These are phyloP conservation scores for Hanleya hanleyi DNA, from an alignment of 2,888 invertebrate species.

Conservation along the genomic window DNA sequence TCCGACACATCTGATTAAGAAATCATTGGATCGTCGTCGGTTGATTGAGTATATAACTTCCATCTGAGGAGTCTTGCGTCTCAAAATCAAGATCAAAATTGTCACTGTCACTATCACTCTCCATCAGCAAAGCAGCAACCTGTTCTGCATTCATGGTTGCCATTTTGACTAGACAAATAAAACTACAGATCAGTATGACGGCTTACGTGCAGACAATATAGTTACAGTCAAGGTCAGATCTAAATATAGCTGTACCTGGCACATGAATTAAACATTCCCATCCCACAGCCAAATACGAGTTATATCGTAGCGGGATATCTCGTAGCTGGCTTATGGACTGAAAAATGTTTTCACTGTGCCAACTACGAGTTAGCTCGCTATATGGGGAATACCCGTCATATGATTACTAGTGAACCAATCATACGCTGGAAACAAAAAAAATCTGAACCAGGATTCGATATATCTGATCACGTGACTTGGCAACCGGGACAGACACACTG, in stretches of 20 bases:
- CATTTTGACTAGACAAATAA: neutral
- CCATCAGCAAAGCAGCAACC: neutral
- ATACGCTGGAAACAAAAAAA: no score
- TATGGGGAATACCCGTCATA: no score
- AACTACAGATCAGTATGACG: neutral
- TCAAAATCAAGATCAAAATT: neutral
- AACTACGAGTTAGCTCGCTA: neutral
- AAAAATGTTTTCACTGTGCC: neutral
- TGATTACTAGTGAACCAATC: no score
- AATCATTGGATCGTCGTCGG: conserved; percentile 1
- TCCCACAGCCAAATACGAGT: conserved; percentile 5
- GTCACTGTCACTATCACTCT: neutral
- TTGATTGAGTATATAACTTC: neutral
- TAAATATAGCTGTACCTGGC: neutral
- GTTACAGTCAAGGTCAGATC: no score
- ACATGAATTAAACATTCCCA: neutral
- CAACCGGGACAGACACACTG: no score
- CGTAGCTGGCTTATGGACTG: neutral
- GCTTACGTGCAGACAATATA: neutral
- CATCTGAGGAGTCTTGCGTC: neutral
- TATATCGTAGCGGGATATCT: neutral
- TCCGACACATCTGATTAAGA: neutral
- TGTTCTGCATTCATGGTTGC: neutral
- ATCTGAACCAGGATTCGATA: no score
- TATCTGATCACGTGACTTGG: no score